A percentile compares a stretch with the other conserved stretches of the same genome.
These are phyloP conservation scores for Drosophila mettleri DNA, from an alignment of 2,888 invertebrate species.

Conservation along the genomic window DNA sequence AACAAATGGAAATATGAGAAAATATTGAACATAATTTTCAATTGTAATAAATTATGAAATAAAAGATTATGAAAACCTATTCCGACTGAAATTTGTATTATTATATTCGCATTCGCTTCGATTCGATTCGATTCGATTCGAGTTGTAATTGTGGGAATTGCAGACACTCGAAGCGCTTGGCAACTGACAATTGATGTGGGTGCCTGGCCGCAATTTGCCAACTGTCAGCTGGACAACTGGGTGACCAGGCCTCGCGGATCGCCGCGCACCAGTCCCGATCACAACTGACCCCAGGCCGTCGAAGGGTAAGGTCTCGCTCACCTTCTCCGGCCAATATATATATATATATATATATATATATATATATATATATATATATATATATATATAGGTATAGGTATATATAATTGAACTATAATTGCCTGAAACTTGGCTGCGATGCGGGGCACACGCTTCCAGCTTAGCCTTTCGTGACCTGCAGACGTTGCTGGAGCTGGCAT, in stretches of 20 bases:
- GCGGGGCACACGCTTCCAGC: slow-evolving; percentile 61
- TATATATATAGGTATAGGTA: too few relatives aligned
- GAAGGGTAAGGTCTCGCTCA: slow-evolving; percentile 19
- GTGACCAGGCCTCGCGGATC: neutral
- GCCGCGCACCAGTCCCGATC: too few relatives aligned
- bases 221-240: slow-evolving; percentile 67
- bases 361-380: too few relatives aligned
- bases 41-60: slow-evolving; percentile 84
- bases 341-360: too few relatives aligned
- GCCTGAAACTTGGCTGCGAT: slow-evolving; percentile 49
- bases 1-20: slow-evolving; percentile 50
- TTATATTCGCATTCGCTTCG: neutral
- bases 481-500: slow-evolving; percentile 21
- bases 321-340: slow-evolving; percentile 33
- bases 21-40: slow-evolving; percentile 82
- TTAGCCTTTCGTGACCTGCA: slow-evolving; percentile 34
- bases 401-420: slow-evolving; percentile 79
- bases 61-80: slow-evolving; percentile 77
- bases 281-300: slow-evolving; percentile 29
- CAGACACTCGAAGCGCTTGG: slow-evolving; percentile 12
- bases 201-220: slow-evolving; percentile 58
- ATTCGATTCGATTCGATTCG: too few relatives aligned
- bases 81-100: neutral
- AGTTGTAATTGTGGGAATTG: slow-evolving; percentile 41
- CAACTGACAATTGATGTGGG: slow-evolving; percentile 69